Percentiles rank a stretch among this genome's conserved stretches.
Evolutionary conservation across 1,140 invertebrate genomes (phyloP).

Genomic region (Drosophila subpulchrella): DNA sequence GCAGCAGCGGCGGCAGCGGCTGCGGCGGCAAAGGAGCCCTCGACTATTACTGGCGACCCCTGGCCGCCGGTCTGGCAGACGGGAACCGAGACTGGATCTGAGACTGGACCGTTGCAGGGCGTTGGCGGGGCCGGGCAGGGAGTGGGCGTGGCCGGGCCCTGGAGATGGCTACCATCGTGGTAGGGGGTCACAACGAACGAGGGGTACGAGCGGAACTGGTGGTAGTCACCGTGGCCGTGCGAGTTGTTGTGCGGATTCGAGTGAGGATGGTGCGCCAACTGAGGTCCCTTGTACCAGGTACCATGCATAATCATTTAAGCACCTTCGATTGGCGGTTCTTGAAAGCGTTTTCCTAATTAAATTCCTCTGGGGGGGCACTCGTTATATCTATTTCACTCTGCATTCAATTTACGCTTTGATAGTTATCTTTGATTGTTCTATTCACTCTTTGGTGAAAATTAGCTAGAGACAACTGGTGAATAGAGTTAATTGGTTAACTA

Average conservation of each 20-base stretch:
- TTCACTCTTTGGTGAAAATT: background rate
- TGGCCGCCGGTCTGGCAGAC: conserved; percentile 50
- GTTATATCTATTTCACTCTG: background rate
- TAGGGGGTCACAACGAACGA: conserved; percentile 81
- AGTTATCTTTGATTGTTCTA: background rate
- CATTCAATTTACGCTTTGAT: background rate
- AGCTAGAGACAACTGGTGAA: conserved; percentile 6
- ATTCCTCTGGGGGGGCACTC: conserved; percentile 6
- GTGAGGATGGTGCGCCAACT: conserved; percentile 83
- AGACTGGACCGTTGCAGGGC: conserved; percentile 44
- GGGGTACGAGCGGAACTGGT: conserved; percentile 81
- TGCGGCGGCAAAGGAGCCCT: conserved; percentile 63
- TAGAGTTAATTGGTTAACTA: background rate
- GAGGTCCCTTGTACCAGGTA: conserved; percentile 84
- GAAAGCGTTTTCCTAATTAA: conserved; percentile 24
- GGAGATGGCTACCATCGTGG: conserved; percentile 66
- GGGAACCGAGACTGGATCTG: conserved; percentile 34
- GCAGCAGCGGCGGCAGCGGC: conserved; percentile 58
- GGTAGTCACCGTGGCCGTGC: conserved; percentile 61
- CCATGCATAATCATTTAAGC: conserved; percentile 84
- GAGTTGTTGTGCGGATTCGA: conserved; percentile 45
- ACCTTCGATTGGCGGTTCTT: conserved; percentile 31
- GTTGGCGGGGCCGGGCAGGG: conserved; percentile 60
- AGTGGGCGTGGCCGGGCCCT: conserved; percentile 56
- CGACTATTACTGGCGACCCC: conserved; percentile 71